Evolutionary conservation across 2,797 vertebrate genomes (phyloP).

Genomic region (Megalops cyprinoides): DNA sequence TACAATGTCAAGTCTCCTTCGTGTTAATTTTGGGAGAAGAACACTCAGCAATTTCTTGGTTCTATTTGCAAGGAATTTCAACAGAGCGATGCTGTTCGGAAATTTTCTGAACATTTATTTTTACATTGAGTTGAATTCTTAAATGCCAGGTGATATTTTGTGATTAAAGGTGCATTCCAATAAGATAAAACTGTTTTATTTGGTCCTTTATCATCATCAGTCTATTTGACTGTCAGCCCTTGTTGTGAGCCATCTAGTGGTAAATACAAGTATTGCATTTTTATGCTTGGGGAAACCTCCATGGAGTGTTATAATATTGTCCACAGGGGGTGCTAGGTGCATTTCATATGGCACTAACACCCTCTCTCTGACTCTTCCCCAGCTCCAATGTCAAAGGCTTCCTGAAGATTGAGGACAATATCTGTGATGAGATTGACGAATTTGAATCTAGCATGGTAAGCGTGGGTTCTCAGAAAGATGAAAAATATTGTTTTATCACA

Average conservation of each 20-base stretch:
- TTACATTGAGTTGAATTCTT: not conserved
- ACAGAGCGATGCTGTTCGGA: not conserved
- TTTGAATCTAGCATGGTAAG: slow-evolving; percentile 25
- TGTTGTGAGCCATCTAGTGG: slow-evolving; percentile 22
- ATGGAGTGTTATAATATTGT: not conserved
- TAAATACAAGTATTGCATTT: not conserved
- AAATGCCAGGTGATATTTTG: not conserved
- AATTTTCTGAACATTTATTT: not conserved
- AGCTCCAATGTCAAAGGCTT: slow-evolving; percentile 60
- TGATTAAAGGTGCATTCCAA: not conserved
- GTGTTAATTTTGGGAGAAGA: too few relatives aligned
- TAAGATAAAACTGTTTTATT: not conserved
- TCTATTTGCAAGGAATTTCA: too few relatives aligned
- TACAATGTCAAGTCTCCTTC: too few relatives aligned
- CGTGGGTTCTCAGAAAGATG: not conserved
- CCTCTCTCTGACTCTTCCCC: not conserved
- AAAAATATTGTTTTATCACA: not conserved
- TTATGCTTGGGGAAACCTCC: not conserved
- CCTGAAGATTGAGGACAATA: slow-evolving; percentile 47
- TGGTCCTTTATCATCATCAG: not conserved
- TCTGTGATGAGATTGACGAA: slow-evolving; percentile 34
- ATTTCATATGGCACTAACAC: not conserved
- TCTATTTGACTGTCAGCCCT: not conserved
- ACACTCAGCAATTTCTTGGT: too few relatives aligned
- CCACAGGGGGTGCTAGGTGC: not conserved